phyloP scores from a whole-genome alignment of 2,888 invertebrate genomes.

The Hoplodrina ambigua region DNA sequence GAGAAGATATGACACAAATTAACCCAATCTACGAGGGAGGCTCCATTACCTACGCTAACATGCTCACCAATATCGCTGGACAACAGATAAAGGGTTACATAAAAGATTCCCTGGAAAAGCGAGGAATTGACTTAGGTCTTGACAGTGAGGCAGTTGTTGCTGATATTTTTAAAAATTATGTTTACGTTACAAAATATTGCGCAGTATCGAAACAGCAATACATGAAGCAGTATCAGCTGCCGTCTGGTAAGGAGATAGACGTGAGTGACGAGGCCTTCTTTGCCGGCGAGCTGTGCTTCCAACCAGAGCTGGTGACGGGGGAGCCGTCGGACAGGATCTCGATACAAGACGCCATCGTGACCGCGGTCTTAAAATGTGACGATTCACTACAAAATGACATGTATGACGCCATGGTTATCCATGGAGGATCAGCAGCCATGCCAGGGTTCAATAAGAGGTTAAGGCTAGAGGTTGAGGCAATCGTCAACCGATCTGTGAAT shows the following conservation, averaged over 20 bases:
- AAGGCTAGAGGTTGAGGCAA: slow-evolving; percentile 68
- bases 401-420: slow-evolving; percentile 72
- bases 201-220: slow-evolving; percentile 61
- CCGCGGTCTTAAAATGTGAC: slow-evolving; percentile 76
- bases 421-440: slow-evolving; percentile 77
- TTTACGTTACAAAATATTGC: slow-evolving; percentile 71
- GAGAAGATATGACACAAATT: slow-evolving; percentile 75
- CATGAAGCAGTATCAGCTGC: slow-evolving; percentile 65
- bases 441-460: slow-evolving; percentile 76
- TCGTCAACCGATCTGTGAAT: slow-evolving; percentile 64
- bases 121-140: slow-evolving; percentile 63
- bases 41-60: slow-evolving; percentile 75
- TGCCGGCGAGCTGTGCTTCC: slow-evolving; percentile 77
- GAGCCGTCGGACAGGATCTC: slow-evolving; percentile 63
- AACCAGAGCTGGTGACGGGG: slow-evolving; percentile 71
- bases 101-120: slow-evolving; percentile 56
- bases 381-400: slow-evolving; percentile 71
- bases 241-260: slow-evolving; percentile 74
- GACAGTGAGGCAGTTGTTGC: slow-evolving; percentile 44
- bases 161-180: not conserved
- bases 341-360: slow-evolving; percentile 72
- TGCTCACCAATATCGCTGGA: slow-evolving; percentile 74
- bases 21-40: slow-evolving; percentile 82
- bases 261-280: slow-evolving; percentile 75
- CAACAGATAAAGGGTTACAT: not conserved